Percentiles rank a stretch among this genome's conserved stretches.
phyloP scores from a whole-genome alignment of 2,797 vertebrate genomes.

The Platyrinchus mystaceus region DNA sequence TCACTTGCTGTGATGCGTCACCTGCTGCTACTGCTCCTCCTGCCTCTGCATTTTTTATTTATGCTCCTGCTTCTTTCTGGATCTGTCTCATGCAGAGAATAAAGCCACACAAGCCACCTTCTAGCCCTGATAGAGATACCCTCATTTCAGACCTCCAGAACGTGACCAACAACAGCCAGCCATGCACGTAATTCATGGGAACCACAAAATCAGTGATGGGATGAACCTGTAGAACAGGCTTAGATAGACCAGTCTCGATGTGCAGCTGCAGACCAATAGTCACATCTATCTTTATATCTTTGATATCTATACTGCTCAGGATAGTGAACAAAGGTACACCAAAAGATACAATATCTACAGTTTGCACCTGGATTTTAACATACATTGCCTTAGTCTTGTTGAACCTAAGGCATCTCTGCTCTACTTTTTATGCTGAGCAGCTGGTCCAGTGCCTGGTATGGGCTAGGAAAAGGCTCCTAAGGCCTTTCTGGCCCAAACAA shows the following conservation, averaged over 20 bases:
- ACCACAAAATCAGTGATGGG: not conserved
- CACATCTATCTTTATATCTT: not conserved
- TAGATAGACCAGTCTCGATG: not conserved
- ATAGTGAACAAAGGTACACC: not conserved
- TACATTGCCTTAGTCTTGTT: not conserved
- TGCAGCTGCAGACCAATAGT: not conserved
- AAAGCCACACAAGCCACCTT: not conserved
- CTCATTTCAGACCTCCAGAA: not conserved
- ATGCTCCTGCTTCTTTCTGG: not conserved
- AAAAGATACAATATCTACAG: not conserved
- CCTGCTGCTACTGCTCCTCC: not conserved
- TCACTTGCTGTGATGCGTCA: not conserved
- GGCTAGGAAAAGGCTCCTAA: not conserved
- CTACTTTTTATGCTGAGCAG: not conserved
- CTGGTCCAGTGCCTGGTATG: not conserved
- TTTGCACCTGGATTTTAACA: not conserved
- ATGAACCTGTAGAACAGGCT: not conserved
- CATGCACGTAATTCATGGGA: not conserved
- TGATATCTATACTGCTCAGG: not conserved
- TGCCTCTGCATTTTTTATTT: not conserved
- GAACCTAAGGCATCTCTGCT: not conserved
- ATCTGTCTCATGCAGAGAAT: not conserved
- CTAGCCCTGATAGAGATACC: not conserved
- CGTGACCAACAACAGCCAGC: not conserved
- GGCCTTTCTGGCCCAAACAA: not conserved